A percentile compares a stretch with the other conserved stretches of the same genome.
Conservation (phyloP, 2,888 invertebrate genomes). For the Hemicrepidius hirtus region DNA sequence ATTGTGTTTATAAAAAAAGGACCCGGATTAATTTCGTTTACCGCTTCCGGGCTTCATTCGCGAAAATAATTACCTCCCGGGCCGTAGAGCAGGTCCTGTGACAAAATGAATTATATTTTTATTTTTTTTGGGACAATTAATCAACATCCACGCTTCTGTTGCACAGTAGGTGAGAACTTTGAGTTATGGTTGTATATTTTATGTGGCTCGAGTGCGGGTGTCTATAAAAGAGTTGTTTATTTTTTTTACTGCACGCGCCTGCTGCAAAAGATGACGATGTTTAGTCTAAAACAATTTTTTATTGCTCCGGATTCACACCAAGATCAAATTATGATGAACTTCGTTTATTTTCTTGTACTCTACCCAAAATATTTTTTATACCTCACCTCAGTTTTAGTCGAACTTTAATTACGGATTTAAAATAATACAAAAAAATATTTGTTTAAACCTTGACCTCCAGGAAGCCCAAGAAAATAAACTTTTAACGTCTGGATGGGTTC, state of each 20-base stretch:
- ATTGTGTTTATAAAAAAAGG: too few relatives aligned
- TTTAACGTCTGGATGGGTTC: not conserved
- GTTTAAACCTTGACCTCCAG: too few relatives aligned
- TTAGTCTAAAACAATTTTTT: constrained; percentile 19
- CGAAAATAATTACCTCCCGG: not conserved
- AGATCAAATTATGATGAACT: not conserved
- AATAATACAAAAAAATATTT: too few relatives aligned
- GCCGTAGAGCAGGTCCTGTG: not conserved
- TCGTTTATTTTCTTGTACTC: too few relatives aligned
- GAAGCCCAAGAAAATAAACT: not conserved
- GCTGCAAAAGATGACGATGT: constrained; percentile 5
- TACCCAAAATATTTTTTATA: too few relatives aligned
- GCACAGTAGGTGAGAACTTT: constrained; percentile 21
- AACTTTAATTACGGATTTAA: too few relatives aligned
- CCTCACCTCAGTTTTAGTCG: too few relatives aligned
- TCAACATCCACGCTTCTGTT: constrained; percentile 20
- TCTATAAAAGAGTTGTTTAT: constrained; percentile 20
- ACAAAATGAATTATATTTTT: not conserved
- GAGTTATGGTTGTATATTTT: constrained; percentile 26
- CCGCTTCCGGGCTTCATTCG: constrained; percentile 1
- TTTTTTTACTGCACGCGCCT: constrained; percentile 25
- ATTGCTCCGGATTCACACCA: not conserved
- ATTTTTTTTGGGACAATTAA: constrained; percentile 16
- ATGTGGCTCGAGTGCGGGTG: constrained; percentile 4
- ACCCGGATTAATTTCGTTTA: not conserved